Conservation (phyloP, 1,140 invertebrate species). For the Muscidifurax raptorellus region DNA sequence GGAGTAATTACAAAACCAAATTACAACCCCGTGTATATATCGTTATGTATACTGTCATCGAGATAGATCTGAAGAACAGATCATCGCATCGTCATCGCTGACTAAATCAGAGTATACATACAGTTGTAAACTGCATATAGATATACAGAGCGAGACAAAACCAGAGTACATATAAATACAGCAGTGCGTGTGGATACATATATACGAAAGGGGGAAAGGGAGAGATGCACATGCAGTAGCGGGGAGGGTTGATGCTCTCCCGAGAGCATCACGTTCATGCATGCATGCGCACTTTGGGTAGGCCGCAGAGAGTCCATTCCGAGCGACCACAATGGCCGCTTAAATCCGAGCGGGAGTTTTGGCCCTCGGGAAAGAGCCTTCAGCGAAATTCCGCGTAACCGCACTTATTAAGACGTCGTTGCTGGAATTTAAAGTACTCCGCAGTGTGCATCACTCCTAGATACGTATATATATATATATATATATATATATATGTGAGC, state of each 20-base stretch:
- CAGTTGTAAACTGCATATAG: neutral
- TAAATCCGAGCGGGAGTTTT: slow-evolving; percentile 59
- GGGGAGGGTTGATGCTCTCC: too few species aligned
- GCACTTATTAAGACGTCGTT: slow-evolving; percentile 74
- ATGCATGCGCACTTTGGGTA: slow-evolving; percentile 46
- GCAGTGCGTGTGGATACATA: neutral
- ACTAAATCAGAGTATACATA: neutral
- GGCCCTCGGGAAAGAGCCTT: neutral
- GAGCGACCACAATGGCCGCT: slow-evolving; percentile 69
- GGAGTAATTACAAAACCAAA: neutral
- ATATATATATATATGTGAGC: too few species aligned
- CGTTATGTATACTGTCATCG: neutral
- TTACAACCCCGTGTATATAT: too few species aligned
- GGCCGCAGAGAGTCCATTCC: slow-evolving; percentile 70
- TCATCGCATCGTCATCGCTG: neutral
- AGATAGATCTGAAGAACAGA: neutral
- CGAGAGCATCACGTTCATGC: neutral
- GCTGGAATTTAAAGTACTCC: slow-evolving; percentile 68
- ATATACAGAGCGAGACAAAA: neutral
- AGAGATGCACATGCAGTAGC: neutral
- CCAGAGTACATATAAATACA: neutral
- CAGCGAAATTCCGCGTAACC: slow-evolving; percentile 65
- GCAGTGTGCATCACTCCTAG: too few species aligned
- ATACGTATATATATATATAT: too few species aligned
- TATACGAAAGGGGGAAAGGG: neutral